A percentile compares a stretch with the other conserved stretches of the same genome.
Conservation (phyloP, 1,140 invertebrate species). For the Stegodyphus dumicola region DNA sequence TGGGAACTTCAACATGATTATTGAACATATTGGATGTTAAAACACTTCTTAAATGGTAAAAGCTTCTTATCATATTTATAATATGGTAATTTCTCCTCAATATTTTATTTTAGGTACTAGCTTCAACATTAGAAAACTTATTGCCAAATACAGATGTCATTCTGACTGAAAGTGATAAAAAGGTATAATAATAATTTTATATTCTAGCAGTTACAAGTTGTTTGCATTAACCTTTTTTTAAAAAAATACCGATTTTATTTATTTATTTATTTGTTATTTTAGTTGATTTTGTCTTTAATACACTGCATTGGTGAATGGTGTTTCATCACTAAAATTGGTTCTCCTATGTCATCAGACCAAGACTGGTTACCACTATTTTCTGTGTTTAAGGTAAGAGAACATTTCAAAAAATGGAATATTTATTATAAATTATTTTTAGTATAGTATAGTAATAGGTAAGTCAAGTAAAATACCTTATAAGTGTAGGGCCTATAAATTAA, state of each 20-base stretch:
- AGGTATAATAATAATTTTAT: conserved; percentile 35
- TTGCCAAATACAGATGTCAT: conserved; percentile 46
- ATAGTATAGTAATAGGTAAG: not conserved
- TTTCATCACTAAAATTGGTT: conserved; percentile 68
- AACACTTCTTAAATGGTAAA: no score
- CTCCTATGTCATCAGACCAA: conserved; percentile 55
- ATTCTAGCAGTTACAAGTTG: not conserved
- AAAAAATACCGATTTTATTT: not conserved
- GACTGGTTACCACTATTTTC: conserved; percentile 67
- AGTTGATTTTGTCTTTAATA: conserved; percentile 83
- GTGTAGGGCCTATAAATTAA: no score
- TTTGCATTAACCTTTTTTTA: not conserved
- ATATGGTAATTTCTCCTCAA: not conserved
- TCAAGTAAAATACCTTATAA: not conserved
- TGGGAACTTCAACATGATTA: no score
- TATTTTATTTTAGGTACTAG: conserved; percentile 30
- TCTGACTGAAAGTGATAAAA: conserved; percentile 58
- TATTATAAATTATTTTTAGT: not conserved
- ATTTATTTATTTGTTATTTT: conserved; percentile 43
- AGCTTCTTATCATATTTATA: not conserved
- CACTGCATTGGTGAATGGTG: conserved; percentile 95
- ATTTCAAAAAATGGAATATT: no score
- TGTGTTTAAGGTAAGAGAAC: conserved; percentile 68
- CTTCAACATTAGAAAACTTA: conserved; percentile 55
- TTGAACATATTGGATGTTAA: no score